Base-by-base conservation (phyloP, 1,140 invertebrate species). In the Cyrtorhinus lividipennis region DNA sequence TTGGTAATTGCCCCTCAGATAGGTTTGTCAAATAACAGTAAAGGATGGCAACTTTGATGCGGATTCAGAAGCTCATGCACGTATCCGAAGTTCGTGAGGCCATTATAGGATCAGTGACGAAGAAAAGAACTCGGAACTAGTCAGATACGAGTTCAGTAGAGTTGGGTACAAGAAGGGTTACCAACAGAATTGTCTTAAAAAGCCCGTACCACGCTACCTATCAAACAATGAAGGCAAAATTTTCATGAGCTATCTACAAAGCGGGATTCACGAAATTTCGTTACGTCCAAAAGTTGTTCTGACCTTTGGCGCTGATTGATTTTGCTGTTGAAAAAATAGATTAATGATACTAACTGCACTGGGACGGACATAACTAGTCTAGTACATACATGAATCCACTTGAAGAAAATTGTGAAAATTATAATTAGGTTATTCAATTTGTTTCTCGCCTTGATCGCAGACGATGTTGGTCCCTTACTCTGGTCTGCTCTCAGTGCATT, bases 261-360 rank as follows among this genome's bases (percentile, higher is more conserved):
- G 61, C 61, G 22, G 44, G 18, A 26, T 26, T 27, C 27, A 10
- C 46, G 23, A 46, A 45, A 44, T 18, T 23, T 59, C 5, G 18
- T n/a, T n/a, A 59, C 25, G 5, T 25, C 13, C 57, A 59, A 59
- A 23, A 15, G 22, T 15, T 59, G 8, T 25, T 13, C 67, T 68
- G 65, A 68, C 67, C 68, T 69, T 69, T 69, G 30, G 65, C 64
- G 62, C 66, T 64, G 59, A 68, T 62, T 38, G 67, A 64, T 63
- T 68, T 66, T 10, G 66, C 68, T 69, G 64, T 59, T 63, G 59
- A 63, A 68, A 65, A 64, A 62, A 65, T 20, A 56, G 26, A 26
- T 57, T 24, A 20, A 20, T 59, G 27, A 59, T 59, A 44, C n/a
- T 44, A n/a, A n/a, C n/a, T n/a, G n/a, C n/a, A n/a, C n/a, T n/a